Conservation (phyloP, 2,797 vertebrate genomes). For the Erethizon dorsatum region DNA sequence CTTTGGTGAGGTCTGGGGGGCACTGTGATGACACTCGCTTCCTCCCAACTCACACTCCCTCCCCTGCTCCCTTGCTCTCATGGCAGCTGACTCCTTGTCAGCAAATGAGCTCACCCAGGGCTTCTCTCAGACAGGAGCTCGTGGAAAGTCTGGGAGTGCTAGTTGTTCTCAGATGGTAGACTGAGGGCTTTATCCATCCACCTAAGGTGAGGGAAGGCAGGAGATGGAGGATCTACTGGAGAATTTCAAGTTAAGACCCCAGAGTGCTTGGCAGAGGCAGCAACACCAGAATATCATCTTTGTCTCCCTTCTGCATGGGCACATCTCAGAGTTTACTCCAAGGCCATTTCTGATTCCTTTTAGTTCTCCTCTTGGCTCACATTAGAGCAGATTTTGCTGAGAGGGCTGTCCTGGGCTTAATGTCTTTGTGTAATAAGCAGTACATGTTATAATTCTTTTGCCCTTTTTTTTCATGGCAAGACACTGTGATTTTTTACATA, state of each 20-base stretch:
- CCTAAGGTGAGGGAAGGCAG: neutral
- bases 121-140: neutral
- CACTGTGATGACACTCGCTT: neutral
- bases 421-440: neutral
- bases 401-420: neutral
- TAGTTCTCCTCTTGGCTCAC: neutral
- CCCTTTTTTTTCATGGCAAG: neutral
- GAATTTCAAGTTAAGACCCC: neutral
- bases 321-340: neutral
- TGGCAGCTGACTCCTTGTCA: neutral
- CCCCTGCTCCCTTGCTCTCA: neutral
- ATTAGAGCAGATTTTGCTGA: neutral
- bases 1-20: neutral
- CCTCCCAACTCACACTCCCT: neutral
- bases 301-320: neutral
- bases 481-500: slow-evolving; percentile 11
- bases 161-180: neutral
- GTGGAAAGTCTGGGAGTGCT: neutral
- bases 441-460: neutral
- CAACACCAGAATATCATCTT: neutral
- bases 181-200: neutral
- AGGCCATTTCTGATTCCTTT: neutral
- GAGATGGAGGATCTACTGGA: neutral
- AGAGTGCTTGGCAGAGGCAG: neutral
- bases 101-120: neutral